A percentile compares a stretch with the other conserved stretches of the same genome.
Conservation (phyloP, 2,888 invertebrate species). For the Drosophila affinis region DNA sequence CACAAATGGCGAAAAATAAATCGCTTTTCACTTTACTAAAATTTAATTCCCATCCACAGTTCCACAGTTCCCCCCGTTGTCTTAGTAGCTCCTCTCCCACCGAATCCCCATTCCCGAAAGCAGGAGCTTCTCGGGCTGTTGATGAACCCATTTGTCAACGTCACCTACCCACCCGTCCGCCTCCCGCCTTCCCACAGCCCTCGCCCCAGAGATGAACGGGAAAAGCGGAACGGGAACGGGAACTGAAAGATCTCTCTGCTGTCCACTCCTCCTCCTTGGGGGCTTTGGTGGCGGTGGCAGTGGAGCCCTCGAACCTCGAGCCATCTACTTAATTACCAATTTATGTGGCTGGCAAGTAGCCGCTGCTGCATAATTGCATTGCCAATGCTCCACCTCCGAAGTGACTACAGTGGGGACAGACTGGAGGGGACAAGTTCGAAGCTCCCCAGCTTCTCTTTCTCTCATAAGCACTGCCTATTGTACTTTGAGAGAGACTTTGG, state of each 20-base stretch:
- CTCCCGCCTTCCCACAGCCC: neutral
- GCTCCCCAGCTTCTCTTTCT: neutral
- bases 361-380: constrained; percentile 63
- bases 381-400: constrained; percentile 30
- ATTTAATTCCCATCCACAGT: constrained; percentile 48
- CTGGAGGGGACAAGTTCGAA: neutral
- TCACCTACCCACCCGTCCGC: constrained; percentile 36
- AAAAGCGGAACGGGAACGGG: neutral
- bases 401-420: constrained; percentile 44
- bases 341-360: constrained; percentile 58
- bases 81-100: constrained; percentile 3
- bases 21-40: constrained; percentile 72
- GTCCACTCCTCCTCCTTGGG: constrained; percentile 6
- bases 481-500: constrained; percentile 25
- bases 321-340: constrained; percentile 75
- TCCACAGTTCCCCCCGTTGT: neutral
- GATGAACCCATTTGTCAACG: constrained; percentile 78
- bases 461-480: constrained; percentile 50
- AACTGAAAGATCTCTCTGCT: constrained; percentile 30
- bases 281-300: neutral
- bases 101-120: constrained; percentile 8
- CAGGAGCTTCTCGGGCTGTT: constrained; percentile 53
- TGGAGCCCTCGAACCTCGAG: constrained; percentile 33
- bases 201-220: neutral
- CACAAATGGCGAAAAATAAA: constrained; percentile 76